These are phyloP conservation scores for Dasypolia templi DNA, from an alignment of 2,888 invertebrate species.

Conservation along the genomic window DNA sequence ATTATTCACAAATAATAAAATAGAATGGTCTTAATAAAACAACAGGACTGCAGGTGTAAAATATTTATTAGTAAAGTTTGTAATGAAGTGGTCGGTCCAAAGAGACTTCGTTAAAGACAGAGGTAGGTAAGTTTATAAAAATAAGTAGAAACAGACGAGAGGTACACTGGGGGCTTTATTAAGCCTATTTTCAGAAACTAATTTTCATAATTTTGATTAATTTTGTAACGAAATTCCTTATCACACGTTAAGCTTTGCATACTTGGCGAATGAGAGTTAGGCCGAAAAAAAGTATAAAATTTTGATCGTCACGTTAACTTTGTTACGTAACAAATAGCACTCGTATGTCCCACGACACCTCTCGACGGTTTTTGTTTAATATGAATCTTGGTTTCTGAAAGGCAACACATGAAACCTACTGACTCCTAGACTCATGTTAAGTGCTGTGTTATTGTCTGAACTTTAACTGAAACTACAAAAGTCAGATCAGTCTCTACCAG, in stretches of 20 bases:
- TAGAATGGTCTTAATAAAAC: slow-evolving; percentile 22
- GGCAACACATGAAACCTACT: neutral
- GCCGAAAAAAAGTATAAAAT: too few species aligned
- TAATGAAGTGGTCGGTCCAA: slow-evolving; percentile 63
- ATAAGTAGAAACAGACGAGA: slow-evolving; percentile 60
- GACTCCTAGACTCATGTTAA: neutral
- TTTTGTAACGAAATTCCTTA: too few species aligned
- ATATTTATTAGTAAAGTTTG: slow-evolving; percentile 65
- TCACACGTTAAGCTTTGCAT: too few species aligned
- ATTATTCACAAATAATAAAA: slow-evolving; percentile 12
- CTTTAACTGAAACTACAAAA: neutral
- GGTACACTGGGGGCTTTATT: slow-evolving; percentile 47
- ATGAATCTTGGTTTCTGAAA: neutral
- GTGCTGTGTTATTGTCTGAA: neutral
- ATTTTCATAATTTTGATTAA: neutral
- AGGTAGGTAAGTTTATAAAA: slow-evolving; percentile 65
- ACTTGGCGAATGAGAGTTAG: too few species aligned
- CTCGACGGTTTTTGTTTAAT: too few species aligned
- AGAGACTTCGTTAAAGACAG: slow-evolving; percentile 53
- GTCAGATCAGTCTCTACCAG: too few species aligned
- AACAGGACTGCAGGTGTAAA: slow-evolving; percentile 52
- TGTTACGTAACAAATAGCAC: too few species aligned
- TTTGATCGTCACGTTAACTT: too few species aligned
- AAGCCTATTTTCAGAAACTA: neutral
- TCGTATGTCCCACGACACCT: too few species aligned